Evolutionary conservation across 2,797 vertebrate species (phyloP), one percentile per base, ranked within the genome.

Genomic region (Schizothorax lantsangensis): DNA sequence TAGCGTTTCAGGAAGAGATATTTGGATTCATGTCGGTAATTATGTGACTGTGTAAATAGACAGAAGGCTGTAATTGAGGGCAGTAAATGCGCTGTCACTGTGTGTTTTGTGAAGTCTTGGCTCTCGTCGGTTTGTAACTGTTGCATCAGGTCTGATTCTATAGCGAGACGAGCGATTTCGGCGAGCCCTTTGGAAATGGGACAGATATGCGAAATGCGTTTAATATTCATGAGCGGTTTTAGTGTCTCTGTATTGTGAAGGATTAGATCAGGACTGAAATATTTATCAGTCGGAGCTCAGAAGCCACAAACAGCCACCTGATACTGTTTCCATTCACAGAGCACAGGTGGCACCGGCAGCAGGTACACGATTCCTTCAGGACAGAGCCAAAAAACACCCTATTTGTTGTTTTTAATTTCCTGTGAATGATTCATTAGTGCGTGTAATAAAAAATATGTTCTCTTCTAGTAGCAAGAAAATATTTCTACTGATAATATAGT

Each of bases 171-270:
- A 66, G 57, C 3, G 21, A 64, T 84, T 66, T 38, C 21, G 49
- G 12, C 7, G 14, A 66, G 57, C 11, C 14, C 30, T 78, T 84
- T 72, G 59, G 74, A 87, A 90, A 84, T 73, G 80, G 87, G 79
- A 88, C 88, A 85, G 83, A 43, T 54, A 83, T 87, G 87, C 68
- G 21, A 85, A 68, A 88, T n/a, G 83, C 92, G 89, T 93, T 93
- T 93, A 95, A 94, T 94, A 95, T 94, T 95, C 88, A 95, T 93
- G 71, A 86, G 72, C 62, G 89, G 92, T 93, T 92, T 94, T 90
- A 88, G 91, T 93, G 89, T 93, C 90, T 79, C 92, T 52, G 81
- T 71, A 90, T 89, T 90, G 90, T 90, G 86, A 89, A 88, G 84
- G 90, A 88, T 81, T 89, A 89, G 77, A 72, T 47, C 49, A 52